A percentile compares a stretch with the other conserved stretches of the same genome.
These are phyloP conservation scores for Platycheirus rosarum DNA, from an alignment of 2,888 invertebrate genomes.

Conservation along the genomic window DNA sequence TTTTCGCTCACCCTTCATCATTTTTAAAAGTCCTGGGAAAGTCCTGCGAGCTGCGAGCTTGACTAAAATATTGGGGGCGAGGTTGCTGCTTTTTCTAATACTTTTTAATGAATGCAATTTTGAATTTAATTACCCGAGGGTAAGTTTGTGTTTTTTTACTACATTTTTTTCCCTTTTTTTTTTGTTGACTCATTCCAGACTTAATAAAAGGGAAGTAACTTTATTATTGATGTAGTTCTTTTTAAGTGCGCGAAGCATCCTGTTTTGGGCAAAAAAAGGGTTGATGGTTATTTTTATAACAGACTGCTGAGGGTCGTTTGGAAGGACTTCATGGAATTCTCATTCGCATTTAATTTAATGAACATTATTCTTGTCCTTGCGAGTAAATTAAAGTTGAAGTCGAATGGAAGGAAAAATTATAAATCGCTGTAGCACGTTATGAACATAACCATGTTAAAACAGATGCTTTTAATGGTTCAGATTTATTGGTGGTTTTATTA, in stretches of 20 bases:
- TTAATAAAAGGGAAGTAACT: conserved; percentile 40
- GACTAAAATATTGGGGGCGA: conserved; percentile 48
- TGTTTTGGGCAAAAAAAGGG: conserved; percentile 8
- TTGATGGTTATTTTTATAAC: conserved; percentile 6
- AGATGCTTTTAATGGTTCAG: too few species aligned
- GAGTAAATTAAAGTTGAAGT: conserved; percentile 10
- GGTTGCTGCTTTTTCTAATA: conserved; percentile 45
- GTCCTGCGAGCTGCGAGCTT: conserved; percentile 20
- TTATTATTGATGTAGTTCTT: conserved; percentile 38
- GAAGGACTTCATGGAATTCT: not conserved
- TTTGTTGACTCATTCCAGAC: conserved; percentile 9
- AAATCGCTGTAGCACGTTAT: conserved; percentile 13
- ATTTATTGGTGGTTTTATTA: too few species aligned
- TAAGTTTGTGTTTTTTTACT: not conserved
- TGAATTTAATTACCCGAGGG: conserved; percentile 64
- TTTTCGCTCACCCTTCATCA: conserved; percentile 24
- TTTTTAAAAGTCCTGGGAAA: not conserved
- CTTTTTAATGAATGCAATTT: conserved; percentile 66
- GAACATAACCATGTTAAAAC: too few species aligned
- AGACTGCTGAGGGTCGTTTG: conserved; percentile 8
- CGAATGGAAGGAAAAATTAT: conserved; percentile 8
- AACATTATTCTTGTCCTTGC: not conserved
- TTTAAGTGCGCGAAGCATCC: conserved; percentile 4
- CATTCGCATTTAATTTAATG: not conserved
- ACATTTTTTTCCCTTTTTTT: conserved; percentile 1